Evolutionary conservation across 23 tunicate species (phyloP), one percentile per base, ranked within the genome.

Genomic region (Ciona savignyi): DNA sequence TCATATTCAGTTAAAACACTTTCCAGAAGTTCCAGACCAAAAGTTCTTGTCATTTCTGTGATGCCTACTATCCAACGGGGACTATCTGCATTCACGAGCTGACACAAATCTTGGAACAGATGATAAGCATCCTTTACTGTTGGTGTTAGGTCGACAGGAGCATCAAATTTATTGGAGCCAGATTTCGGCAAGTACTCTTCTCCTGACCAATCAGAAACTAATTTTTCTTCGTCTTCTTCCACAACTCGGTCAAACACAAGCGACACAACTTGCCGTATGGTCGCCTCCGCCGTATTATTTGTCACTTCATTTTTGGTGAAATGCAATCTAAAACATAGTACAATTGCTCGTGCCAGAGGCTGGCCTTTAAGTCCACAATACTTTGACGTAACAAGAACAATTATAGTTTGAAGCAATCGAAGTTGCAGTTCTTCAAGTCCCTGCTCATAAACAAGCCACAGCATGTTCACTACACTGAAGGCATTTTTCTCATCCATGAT

Each of bases 221-320:
- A 1, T 19, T 76, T 84, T 29, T 51, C 26, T n/a, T 27, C 42
- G 48, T 91, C 97, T 72, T 91, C 97, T 35, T 73, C 78, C 23
- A 74, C 72, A 21, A 94, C 79, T 24, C 95, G 65, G 32, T 87
- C 99, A 78, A 94, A 86, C 1, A 94, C 95, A 23, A 87, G 28
- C 0, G 89, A 80, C 1, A 94, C 90, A 63, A 85, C 99, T 70
- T 94, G 99, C 1, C 95, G 91, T 32, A 94, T 76, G 1, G 93
- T 89, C 15, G 99, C 99, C 67, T 87, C 88, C 2, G 99, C 99
- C 1, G 99, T 87, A 74, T 94, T 83, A 66, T 91, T 91, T 2
- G 91, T 85, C 20, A 84, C 97, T 23, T 84, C 86, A 67, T 85
- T 91, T 66, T 91, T 91, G 4, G 97, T 91, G 71, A 91, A 91